Evolutionary conservation across 2,113 vertebrate species (phyloP).

Genomic region (Marmota monax): DNA sequence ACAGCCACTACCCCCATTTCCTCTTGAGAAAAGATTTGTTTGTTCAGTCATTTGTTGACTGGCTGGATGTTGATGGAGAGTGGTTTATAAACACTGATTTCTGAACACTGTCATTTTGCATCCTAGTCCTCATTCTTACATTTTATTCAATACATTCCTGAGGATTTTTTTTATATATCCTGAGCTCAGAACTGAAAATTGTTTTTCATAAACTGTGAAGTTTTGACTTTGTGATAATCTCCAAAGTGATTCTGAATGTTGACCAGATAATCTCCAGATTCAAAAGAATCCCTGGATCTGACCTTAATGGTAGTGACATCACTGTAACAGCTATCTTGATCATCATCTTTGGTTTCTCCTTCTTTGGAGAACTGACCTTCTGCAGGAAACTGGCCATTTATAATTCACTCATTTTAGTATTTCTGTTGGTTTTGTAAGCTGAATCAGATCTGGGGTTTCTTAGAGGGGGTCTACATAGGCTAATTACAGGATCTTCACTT

Average conservation of each 20-base stretch:
- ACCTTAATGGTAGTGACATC: too few species aligned
- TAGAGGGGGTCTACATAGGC: slow-evolving; percentile 83
- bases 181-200: background rate
- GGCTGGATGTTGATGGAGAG: too few species aligned
- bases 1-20: background rate
- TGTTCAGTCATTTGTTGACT: background rate
- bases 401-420: slow-evolving; percentile 63
- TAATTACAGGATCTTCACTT: slow-evolving; percentile 26
- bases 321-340: too few species aligned
- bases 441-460: slow-evolving; percentile 73
- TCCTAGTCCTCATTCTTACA: background rate
- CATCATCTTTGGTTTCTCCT: too few species aligned
- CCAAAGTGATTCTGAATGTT: too few species aligned
- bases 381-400: background rate
- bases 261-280: too few species aligned
- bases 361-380: too few species aligned
- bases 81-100: too few species aligned
- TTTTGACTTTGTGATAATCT: background rate
- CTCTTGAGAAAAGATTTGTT: background rate
- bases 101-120: background rate
- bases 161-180: slow-evolving; percentile 26
- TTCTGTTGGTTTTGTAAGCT: slow-evolving; percentile 66
- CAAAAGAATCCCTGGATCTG: too few species aligned
- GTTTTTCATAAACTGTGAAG: slow-evolving; percentile 46
- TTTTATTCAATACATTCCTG: background rate